Base-by-base conservation (phyloP, 2,113 vertebrate genomes). In the Aspidoscelis tigris region DNA sequence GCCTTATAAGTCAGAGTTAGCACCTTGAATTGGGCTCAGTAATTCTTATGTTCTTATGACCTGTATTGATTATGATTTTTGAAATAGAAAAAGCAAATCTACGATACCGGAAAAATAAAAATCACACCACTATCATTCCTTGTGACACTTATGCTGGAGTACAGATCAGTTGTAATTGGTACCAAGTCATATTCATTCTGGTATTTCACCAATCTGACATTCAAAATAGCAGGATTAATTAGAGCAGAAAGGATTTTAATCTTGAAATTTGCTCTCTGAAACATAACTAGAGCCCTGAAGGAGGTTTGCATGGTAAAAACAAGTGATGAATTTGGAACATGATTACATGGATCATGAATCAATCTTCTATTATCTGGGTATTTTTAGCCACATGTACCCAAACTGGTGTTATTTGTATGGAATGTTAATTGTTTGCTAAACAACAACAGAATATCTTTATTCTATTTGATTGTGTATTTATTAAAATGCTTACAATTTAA, bases 141-240 rank as follows among this genome's bases (percentile, higher is more conserved):
- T 84, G 65, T 26, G 14, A 24, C 53, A 87, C 21, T 58, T 88
- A 66, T 55, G 73, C 55, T 2, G 64, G 8, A 16, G 39, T 47
- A 39, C 73, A 1, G 82, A 72, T 81, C 44, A 33, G 79, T 66
- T 73, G 33, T 1, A 2, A 58, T 78, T 74, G 7, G 61, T 55
- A 24, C 6, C 4, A 4, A 10, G 53, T 86, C 76, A 44, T 47
- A 33, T 53, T 75, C 43, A 16, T 6, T 0, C n/a, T 83, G 12
- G 43, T 89, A 68, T 76, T 77, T 86, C 24, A 22, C 64, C 78
- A 82, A 58, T 77, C 41, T 79, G 39, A 64, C 0, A 81, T 87
- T 41, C 69, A 80, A 83, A 81, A 43, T 7, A 85, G n/a, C 24
- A 53, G 44, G 64, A 70, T 24, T 72, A 86, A 58, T 50, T 80